These are phyloP conservation scores for Monodelphis domestica DNA, from an alignment of 2,797 vertebrate genomes.

Conservation along the genomic window DNA sequence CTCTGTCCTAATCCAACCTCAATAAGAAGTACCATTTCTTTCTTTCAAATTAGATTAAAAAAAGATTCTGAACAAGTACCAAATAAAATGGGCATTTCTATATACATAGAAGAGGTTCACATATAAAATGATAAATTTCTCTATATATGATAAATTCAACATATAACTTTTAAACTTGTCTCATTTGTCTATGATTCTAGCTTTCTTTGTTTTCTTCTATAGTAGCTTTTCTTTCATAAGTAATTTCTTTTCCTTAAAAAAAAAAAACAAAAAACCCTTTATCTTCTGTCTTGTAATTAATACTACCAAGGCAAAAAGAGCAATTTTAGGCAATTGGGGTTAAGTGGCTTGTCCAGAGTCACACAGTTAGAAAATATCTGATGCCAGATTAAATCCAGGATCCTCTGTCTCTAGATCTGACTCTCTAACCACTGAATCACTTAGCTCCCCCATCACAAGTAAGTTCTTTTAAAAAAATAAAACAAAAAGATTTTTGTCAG, in stretches of 20 bases:
- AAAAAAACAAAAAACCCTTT: no score
- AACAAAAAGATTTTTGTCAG: background rate
- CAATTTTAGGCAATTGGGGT: no score
- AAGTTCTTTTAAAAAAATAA: slow-evolving; percentile 37
- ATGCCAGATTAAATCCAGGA: no score
- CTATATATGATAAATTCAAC: background rate
- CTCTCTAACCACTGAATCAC: no score
- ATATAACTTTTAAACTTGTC: background rate
- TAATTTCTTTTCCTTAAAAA: slow-evolving; percentile 32
- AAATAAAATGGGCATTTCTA: background rate
- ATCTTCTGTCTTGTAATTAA: no score
- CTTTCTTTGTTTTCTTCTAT: background rate
- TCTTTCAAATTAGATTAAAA: background rate
- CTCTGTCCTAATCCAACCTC: background rate
- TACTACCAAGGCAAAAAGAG: no score
- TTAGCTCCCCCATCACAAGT: slow-evolving; percentile 20
- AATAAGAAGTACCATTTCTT: background rate
- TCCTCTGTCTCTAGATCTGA: no score
- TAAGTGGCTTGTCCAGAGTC: no score
- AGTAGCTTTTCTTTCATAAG: background rate
- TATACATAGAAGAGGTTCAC: background rate
- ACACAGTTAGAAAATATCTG: no score
- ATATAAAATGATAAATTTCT: background rate
- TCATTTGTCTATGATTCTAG: background rate
- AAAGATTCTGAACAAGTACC: background rate